Conservation (phyloP, 2,797 vertebrate genomes). For the Mallotus villosus region DNA sequence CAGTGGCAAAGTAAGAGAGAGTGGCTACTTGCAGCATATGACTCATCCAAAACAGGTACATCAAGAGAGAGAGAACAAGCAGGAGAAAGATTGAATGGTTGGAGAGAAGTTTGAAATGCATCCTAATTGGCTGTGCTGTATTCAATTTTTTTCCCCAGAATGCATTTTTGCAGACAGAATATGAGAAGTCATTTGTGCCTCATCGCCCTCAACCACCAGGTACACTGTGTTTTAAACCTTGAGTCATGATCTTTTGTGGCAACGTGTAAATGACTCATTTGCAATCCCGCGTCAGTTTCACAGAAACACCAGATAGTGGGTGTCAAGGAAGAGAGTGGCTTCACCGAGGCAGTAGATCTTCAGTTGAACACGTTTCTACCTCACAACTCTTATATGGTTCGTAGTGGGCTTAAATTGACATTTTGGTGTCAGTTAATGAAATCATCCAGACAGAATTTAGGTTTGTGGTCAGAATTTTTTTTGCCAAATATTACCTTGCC, state of each 20-base stretch:
- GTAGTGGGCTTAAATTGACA: background rate
- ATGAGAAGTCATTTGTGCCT: constrained; percentile 39
- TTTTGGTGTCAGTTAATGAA: background rate
- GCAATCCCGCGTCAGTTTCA: constrained; percentile 28
- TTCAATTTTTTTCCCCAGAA: constrained; percentile 18
- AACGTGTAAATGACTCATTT: background rate
- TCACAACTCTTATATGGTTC: constrained; percentile 31
- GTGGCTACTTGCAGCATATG: constrained; percentile 41
- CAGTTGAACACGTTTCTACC: constrained; percentile 58
- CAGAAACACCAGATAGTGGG: constrained; percentile 35
- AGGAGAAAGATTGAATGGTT: background rate
- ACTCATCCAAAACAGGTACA: constrained; percentile 11
- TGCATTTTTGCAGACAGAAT: constrained; percentile 50
- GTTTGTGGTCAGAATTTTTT: constrained; percentile 2
- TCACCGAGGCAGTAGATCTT: constrained; percentile 48
- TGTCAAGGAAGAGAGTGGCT: constrained; percentile 50
- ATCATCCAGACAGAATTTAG: background rate
- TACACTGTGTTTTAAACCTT: constrained; percentile 30
- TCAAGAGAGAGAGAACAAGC: constrained; percentile 19
- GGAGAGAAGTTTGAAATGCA: background rate
- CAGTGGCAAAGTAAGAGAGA: constrained; percentile 36
- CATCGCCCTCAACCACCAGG: constrained; percentile 37
- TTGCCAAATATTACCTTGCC: background rate
- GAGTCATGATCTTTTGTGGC: background rate
- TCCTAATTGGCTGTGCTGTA: background rate